These are phyloP conservation scores for Empidonax traillii DNA, from an alignment of 2,113 vertebrate genomes.

Conservation along the genomic window DNA sequence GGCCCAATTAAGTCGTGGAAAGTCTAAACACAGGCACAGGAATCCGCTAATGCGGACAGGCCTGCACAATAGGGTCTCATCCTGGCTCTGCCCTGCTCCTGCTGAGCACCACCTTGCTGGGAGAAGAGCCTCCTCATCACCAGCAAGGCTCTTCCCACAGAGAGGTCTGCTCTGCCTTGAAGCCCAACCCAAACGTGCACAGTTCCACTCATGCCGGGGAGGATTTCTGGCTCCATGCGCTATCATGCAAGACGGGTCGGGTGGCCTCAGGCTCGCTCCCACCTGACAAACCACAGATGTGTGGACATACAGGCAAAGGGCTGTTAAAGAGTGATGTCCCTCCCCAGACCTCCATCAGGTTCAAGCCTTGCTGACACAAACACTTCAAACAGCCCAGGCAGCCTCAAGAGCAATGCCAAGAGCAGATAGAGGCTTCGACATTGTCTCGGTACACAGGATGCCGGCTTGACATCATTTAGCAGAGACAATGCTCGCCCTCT, in stretches of 20 bases:
- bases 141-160: not conserved
- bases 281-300: accelerated
- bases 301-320: not conserved
- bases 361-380: conserved; percentile 5
- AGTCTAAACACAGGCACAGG: conserved; percentile 47
- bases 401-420: conserved; percentile 50
- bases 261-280: accelerated
- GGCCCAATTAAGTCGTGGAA: conserved; percentile 26
- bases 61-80: not conserved
- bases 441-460: conserved; percentile 64
- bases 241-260: accelerated
- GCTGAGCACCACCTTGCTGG: not conserved
- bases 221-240: not conserved
- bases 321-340: not conserved
- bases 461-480: conserved; percentile 61
- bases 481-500: conserved; percentile 64
- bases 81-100: not conserved
- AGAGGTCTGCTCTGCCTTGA: not conserved
- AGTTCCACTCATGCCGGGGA: accelerated
- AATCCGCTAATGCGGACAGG: not conserved
- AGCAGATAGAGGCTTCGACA: conserved; percentile 42
- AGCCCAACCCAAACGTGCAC: accelerated
- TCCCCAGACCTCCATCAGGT: not conserved
- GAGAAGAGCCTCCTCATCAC: not conserved
- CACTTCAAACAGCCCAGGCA: conserved; percentile 30